Conservation (phyloP, 2,113 vertebrate species). For the Picathartes gymnocephalus region DNA sequence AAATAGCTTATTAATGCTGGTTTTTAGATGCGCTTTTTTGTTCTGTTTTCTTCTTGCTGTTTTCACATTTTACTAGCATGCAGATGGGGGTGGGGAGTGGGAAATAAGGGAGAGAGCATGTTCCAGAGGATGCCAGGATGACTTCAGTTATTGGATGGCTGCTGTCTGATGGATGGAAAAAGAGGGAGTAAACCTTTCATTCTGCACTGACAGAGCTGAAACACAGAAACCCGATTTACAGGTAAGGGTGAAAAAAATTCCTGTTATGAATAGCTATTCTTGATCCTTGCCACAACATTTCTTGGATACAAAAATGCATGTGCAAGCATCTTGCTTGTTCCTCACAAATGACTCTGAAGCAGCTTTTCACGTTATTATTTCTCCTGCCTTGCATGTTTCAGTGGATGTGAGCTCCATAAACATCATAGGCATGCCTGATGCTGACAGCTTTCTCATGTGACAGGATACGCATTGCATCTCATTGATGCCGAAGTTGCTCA, state of each 20-base stretch:
- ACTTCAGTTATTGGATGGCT: constrained; percentile 75
- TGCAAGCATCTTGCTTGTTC: constrained; percentile 24
- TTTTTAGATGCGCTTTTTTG: constrained; percentile 17
- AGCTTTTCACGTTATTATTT: constrained; percentile 41
- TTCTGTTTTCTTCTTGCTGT: constrained; percentile 20
- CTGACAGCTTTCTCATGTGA: constrained; percentile 79
- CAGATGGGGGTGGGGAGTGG: constrained; percentile 67
- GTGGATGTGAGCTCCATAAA: constrained; percentile 79
- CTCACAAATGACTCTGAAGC: constrained; percentile 28
- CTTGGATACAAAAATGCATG: background rate
- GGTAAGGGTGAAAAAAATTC: constrained; percentile 62
- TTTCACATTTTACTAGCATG: constrained; percentile 45
- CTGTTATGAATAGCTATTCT: background rate
- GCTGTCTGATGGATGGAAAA: constrained; percentile 62
- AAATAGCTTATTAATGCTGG: constrained; percentile 25
- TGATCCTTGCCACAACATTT: background rate
- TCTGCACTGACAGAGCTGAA: constrained; percentile 66
- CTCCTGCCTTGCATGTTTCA: constrained; percentile 53
- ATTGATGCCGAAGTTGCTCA: constrained; percentile 76
- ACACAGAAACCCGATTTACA: constrained; percentile 67
- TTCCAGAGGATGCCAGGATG: constrained; percentile 71
- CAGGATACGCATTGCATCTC: constrained; percentile 68
- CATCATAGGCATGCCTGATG: constrained; percentile 69
- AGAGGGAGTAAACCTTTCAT: constrained; percentile 68
- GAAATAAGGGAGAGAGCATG: constrained; percentile 56